phyloP scores from a whole-genome alignment of 2,888 invertebrate species.

The Ochropleura leucogaster region DNA sequence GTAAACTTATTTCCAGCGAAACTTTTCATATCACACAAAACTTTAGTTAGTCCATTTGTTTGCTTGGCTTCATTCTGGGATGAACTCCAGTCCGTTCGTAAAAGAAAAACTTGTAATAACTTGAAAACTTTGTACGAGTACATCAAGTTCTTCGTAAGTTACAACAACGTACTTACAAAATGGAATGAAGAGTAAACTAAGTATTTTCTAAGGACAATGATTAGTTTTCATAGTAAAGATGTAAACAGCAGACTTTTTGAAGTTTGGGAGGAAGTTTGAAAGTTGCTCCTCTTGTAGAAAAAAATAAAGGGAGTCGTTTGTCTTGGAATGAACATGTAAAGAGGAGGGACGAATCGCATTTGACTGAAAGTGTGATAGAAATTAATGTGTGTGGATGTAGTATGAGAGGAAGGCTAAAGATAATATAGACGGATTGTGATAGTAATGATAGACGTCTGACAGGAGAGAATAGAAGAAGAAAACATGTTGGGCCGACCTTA shows the following conservation, averaged over 20 bases:
- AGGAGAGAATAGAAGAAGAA: no score
- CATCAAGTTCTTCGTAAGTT: conserved; percentile 16
- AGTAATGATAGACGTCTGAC: no score
- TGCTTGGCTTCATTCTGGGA: conserved; percentile 20
- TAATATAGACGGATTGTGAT: no score
- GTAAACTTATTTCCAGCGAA: background rate
- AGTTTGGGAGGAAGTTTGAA: background rate
- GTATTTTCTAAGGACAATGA: conserved; percentile 1
- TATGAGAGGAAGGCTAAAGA: no score
- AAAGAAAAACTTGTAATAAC: conserved; percentile 48
- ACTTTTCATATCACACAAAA: conserved; percentile 21
- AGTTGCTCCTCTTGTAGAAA: no score
- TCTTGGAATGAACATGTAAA: no score
- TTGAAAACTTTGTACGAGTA: conserved; percentile 34
- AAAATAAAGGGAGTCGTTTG: no score
- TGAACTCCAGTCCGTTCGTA: conserved; percentile 14
- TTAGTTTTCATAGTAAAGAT: conserved; percentile 9
- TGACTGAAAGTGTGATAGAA: no score
- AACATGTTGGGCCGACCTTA: no score
- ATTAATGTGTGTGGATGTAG: no score
- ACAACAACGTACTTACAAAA: conserved; percentile 20
- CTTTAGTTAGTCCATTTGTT: conserved; percentile 11
- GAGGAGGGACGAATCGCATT: no score
- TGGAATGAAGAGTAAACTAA: background rate
- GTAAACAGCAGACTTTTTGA: background rate